Base-by-base conservation (phyloP, 2,113 vertebrate species). In the Siphamia tubifer region DNA sequence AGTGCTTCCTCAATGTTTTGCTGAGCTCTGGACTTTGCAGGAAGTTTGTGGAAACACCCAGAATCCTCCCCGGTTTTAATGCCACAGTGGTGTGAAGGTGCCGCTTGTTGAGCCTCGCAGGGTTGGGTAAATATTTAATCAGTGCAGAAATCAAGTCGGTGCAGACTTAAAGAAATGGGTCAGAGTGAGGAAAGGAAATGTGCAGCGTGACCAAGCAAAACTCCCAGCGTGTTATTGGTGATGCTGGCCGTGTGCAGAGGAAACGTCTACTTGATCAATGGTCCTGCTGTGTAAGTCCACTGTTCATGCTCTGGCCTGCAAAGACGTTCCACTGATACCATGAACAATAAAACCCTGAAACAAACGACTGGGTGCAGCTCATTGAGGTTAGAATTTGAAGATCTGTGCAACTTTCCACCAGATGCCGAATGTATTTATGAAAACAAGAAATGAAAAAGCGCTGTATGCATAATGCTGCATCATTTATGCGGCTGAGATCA, bases 41-140 rank as follows among this genome's bases (percentile, higher is more conserved):
- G 38, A 71, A 66, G 39, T 71, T 62, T 39, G 52, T 63, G 68
- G 68, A 77, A 85, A 82, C 60, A 49, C 47, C 55, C 45, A 53
- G 63, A 72, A 44, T 52, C 20, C 67, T 31, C 65, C 56, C n/a
- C 1, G 6, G 21, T 19, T 28, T 20, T 16, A 3, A 19, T 39
- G 61, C 65, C 7, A 9, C 36, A 13, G 32, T 16, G 60, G 45
- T n/a, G 49, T 30, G 49, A 66, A 67, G 63, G 23, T 49, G 61
- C 17, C 23, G 62, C 51, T 48, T 10, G 8, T 3, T 2, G 24
- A 8, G n/a, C 8, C 19, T 66, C 57, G 28, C 67, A 49, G 70
- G 68, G 69, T 34, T 34, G 4, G 0, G 58, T 88, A 65, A 84
- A 88, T 84, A 84, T 84, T 81, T 81, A 82, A 88, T 76, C 67